Conservation (phyloP, 2,797 vertebrate species). For the Paedocypris micromegethes region DNA sequence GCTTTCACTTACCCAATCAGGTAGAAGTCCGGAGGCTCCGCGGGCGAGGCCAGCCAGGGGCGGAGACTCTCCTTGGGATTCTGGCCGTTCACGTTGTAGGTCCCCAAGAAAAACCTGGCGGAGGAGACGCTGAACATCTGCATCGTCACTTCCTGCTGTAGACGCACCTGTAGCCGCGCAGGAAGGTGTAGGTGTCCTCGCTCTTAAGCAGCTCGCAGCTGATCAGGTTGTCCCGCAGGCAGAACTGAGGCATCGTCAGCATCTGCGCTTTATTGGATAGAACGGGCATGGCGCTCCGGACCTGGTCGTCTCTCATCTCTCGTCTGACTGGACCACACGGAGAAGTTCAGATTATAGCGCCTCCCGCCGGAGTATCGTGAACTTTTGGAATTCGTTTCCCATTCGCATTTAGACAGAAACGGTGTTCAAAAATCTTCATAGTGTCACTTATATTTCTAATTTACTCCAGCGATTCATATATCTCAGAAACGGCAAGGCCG, state of each 20-base stretch:
- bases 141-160: too few relatives aligned
- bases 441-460: too few relatives aligned
- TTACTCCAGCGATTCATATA: too few relatives aligned
- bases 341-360: too few relatives aligned
- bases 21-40: constrained; percentile 87
- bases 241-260: constrained; percentile 79
- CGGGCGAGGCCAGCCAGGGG: constrained; percentile 78
- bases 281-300: constrained; percentile 71
- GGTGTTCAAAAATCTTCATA: too few relatives aligned
- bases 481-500: too few relatives aligned
- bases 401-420: too few relatives aligned
- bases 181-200: constrained; percentile 80
- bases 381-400: too few relatives aligned
- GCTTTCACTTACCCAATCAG: constrained; percentile 91
- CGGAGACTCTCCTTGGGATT: constrained; percentile 80
- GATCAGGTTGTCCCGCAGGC: constrained; percentile 84
- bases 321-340: constrained; percentile 66
- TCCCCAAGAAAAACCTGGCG: constrained; percentile 87
- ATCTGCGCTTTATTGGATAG: constrained; percentile 77
- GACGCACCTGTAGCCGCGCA: constrained; percentile 77
- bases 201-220: constrained; percentile 81
- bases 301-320: constrained; percentile 73
- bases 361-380: too few relatives aligned
- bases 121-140: too few relatives aligned
- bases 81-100: constrained; percentile 95